Evolutionary conservation across 1,140 invertebrate genomes (phyloP), one percentile per base, ranked within the genome.

Genomic region (Drosophila arawakana): DNA sequence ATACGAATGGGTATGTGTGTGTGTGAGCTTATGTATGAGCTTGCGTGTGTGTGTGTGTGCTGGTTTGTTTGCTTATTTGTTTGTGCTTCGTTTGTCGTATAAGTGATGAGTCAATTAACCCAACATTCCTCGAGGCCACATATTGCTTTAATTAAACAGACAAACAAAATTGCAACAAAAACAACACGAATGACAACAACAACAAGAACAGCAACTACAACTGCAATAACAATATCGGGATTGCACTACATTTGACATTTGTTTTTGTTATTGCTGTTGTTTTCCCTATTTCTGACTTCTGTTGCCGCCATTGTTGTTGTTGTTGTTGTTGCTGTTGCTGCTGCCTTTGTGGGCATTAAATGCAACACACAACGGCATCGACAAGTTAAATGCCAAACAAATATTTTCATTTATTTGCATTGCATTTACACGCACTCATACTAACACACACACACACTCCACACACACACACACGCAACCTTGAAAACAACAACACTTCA

Each of bases 71-170:
- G 80, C 62, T 76, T 86, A 80, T 80, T 86, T 86, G 82, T 80
- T 88, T 85, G 80, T 79, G 80, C 84, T 89, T 84, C 83, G 83
- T 89, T 88, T 88, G 84, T 89, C 78, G 84, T 89, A 90, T 85
- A 89, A 86, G 80, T 86, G 84, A 89, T 89, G 84, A 89, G 84
- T 89, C 84, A 89, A 89, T 89, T 89, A 89, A 89, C 84, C 85
- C 78, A 89, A 81, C 85, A 89, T 89, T 89, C 85, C 84, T 89
- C 71, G 80, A 89, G 85, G 84, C 80, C 80, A 76, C 84, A 89
- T 89, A 89, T 89, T 89, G 84, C 84, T 89, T 89, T 89, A 89
- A 89, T 89, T 89, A 89, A 89, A 89, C 84, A 89, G 80, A 88
- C 83, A 88, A 88, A 81, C 79, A 85, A 81, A 80, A 69, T 78